Percentiles rank a stretch among this genome's conserved stretches.
phyloP scores from a whole-genome alignment of 2,797 vertebrate species.

The Schizopygopsis pylzovi region DNA sequence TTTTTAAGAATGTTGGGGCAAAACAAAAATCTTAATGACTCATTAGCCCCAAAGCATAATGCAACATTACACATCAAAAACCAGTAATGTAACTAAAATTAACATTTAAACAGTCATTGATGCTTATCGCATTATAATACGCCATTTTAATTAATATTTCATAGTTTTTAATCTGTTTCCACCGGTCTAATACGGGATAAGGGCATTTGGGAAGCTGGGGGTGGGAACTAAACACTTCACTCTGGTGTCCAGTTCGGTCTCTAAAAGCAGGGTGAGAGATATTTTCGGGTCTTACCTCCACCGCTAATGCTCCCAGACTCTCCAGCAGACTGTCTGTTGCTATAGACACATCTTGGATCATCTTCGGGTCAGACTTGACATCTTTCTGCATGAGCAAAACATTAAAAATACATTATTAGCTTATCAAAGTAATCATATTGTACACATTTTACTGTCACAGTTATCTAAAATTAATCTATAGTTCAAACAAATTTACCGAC shows the following conservation, averaged over 20 bases:
- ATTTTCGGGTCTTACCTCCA: slow-evolving; percentile 83
- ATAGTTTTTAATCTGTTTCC: not conserved
- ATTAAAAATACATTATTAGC: slow-evolving; percentile 28
- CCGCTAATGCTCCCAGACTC: slow-evolving; percentile 83
- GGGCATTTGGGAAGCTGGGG: slow-evolving; percentile 8
- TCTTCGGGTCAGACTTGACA: slow-evolving; percentile 82
- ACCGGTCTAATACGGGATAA: not conserved
- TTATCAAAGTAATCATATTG: not conserved
- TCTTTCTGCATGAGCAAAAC: slow-evolving; percentile 78
- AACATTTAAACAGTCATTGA: not conserved
- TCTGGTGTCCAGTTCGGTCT: slow-evolving; percentile 4
- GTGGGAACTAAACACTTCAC: slow-evolving; percentile 3
- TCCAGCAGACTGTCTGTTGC: slow-evolving; percentile 83
- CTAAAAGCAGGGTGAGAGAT: slow-evolving; percentile 38
- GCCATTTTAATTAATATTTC: not conserved
- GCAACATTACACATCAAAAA: not conserved
- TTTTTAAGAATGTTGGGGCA: not conserved
- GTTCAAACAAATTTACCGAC: not conserved
- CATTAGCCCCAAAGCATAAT: not conserved
- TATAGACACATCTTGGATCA: slow-evolving; percentile 80
- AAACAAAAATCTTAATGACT: not conserved
- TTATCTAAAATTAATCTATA: not conserved
- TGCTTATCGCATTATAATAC: not conserved
- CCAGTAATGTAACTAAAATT: not conserved
- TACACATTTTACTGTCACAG: not conserved